Evolutionary conservation across 2,888 invertebrate genomes (phyloP), one percentile per base, ranked within the genome.

Genomic region (Ochropleura plecta): DNA sequence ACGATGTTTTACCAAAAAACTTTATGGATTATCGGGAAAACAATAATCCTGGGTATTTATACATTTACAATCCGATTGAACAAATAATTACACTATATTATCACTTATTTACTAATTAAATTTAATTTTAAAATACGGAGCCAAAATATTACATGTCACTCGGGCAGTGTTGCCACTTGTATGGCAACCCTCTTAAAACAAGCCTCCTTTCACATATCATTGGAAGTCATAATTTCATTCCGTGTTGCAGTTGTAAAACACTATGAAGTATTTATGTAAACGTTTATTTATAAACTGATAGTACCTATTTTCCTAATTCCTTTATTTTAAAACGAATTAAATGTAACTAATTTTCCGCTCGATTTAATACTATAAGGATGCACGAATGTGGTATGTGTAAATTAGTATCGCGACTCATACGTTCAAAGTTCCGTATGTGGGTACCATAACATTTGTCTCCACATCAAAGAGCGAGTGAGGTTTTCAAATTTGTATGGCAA

Each of bases 371-470:
- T 42, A 48, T 1, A 20, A n/a, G 18, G 16, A n/a, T 20, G n/a
- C n/a, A 3, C 40, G 53, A 67, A 77, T 72, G 67, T 30, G 30
- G 30, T 30, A 30, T 30, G 30, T 30, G 67, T 67, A 81, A 68
- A 73, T 70, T 73, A 1, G 73, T 73, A 57, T 66, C 44, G 51
- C 64, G 65, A 78, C 51, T 81, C 53, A 48, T 78, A 44, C 78
- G 71, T 81, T 81, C 68, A 71, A 81, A 81, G 64, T 81, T 73
- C 30, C 46, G 40, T 73, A 64, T 67, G 59, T 59, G 62, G 53
- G 49, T 55, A 74, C 48, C 48, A 65, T 62, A 57, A 51, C 49
- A 78, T 78, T 69, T 30, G 59, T 74, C 78, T 71, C 30, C n/a
- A 53, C 55, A 62, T 53, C 73, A 73, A 51, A 73, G 18, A 68